Conservation (phyloP, 2,888 invertebrate genomes). For the Cyclophora albipunctata region DNA sequence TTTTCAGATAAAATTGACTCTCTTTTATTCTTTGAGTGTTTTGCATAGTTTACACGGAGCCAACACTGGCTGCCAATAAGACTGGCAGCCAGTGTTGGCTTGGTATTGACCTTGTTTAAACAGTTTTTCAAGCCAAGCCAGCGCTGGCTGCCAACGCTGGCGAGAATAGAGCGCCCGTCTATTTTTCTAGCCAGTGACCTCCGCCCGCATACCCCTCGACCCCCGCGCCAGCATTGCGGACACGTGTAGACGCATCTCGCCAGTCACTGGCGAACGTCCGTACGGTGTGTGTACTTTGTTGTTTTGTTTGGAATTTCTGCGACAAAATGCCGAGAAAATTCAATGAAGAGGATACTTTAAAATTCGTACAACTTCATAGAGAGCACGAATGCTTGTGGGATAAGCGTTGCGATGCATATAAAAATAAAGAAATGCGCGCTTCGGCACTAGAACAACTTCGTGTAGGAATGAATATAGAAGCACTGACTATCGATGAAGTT, state of each 20-base stretch:
- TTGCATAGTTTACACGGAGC: no score
- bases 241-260: conserved; percentile 16
- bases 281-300: conserved; percentile 6
- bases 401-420: conserved; percentile 9
- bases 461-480: conserved; percentile 10
- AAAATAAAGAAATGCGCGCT: conserved; percentile 15
- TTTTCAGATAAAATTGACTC: conserved; percentile 5
- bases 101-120: no score
- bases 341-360: conserved; percentile 10
- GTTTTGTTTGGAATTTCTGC: conserved; percentile 14
- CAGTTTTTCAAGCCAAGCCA: no score
- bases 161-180: no score
- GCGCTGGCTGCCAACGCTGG: no score
- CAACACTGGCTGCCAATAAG: no score
- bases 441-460: conserved; percentile 9
- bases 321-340: conserved; percentile 2
- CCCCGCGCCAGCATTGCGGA: conserved; percentile 18
- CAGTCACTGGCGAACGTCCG: conserved; percentile 3
- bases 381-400: conserved; percentile 4
- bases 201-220: conserved; percentile 13
- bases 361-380: conserved; percentile 11
- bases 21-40: no score
- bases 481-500: conserved; percentile 6
- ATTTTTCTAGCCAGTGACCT: conserved; percentile 20
- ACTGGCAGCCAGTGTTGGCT: no score